Evolutionary conservation across 2,888 invertebrate species (phyloP).

Genomic region (Polymixis lichenea): DNA sequence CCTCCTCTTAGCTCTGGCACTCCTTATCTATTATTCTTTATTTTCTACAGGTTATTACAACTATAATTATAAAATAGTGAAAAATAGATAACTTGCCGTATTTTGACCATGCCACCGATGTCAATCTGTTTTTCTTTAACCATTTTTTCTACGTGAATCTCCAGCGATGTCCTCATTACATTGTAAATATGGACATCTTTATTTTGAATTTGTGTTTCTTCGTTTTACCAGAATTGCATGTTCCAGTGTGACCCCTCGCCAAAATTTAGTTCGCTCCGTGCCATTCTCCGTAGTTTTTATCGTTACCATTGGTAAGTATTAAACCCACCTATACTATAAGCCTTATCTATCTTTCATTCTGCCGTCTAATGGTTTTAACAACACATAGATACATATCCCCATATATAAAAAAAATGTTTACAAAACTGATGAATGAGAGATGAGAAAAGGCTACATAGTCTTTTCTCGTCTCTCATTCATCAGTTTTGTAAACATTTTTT

Average conservation of each 20-base stretch:
- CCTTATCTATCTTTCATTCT: background rate
- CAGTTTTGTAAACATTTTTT: background rate
- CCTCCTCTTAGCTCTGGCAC: too few species aligned
- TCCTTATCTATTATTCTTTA: too few species aligned
- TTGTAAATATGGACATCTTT: slow-evolving; percentile 47
- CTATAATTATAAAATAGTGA: too few species aligned
- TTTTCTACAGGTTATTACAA: too few species aligned
- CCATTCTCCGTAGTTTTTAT: slow-evolving; percentile 40
- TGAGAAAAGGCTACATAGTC: too few species aligned
- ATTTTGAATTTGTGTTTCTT: slow-evolving; percentile 55
- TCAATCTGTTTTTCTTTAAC: background rate
- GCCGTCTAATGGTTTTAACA: background rate
- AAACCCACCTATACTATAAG: background rate
- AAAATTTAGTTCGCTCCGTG: slow-evolving; percentile 58
- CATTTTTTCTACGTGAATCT: background rate
- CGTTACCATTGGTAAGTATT: slow-evolving; percentile 53
- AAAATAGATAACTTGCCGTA: background rate
- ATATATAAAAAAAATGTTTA: too few species aligned
- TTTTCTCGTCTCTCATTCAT: background rate
- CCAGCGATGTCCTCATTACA: background rate
- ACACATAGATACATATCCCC: background rate
- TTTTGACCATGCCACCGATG: background rate
- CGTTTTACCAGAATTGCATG: slow-evolving; percentile 77
- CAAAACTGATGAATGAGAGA: too few species aligned
- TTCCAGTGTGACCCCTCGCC: slow-evolving; percentile 71